Base-by-base conservation (phyloP, 2,888 invertebrate species). In the Drosophila borborema region DNA sequence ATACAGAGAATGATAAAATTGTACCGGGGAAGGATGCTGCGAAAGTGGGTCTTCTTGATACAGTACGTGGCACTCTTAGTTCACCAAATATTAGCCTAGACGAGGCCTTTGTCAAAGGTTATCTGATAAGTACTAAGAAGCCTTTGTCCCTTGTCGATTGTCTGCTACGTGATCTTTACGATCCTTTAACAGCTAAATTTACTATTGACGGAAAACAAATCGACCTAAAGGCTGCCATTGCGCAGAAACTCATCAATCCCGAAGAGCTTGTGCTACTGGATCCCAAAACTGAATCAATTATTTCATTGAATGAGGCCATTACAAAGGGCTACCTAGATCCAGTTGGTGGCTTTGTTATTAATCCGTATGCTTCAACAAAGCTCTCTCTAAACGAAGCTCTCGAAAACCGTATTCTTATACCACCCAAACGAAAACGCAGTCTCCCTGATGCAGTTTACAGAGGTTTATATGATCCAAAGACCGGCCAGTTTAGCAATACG, bases 381-480 rank as follows among this genome's bases (percentile, higher is more conserved):
- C 94, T 98, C 71, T 96, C 96, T 38, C 94, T 98, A 9, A 95
- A 95, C 45, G 97, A 98, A 91, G 98, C 98, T 3, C 95, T 97
- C 38, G 97, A 97, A 82, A 95, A 96, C 62, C 97, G 97, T 34
- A 94, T 97, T 38, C 95, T 98, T 59, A 95, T 97, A 8, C 96
- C 97, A 10, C 96, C 97, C 46, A 97, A 97, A 91, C 95, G 96
- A 61, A 97, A 96, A 92, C 95, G 97, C 76, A 97, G 97, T 71
- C 94, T 98, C 36, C 97, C 97, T 0, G 97, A 98, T 93, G 98
- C 98, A 2, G 96, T 98, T n/a, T 96, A 96, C 89, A 96, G 97
- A 93, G 98, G 98, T n/a, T 95, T 97, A 75, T 98, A 98, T 90
- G 97, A 98, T 94, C 96, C 97, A 0, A 95, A 95, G 84, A 96